These are phyloP conservation scores for Neosilurus hyrtlii DNA, from an alignment of 2,797 vertebrate genomes.

Conservation along the genomic window DNA sequence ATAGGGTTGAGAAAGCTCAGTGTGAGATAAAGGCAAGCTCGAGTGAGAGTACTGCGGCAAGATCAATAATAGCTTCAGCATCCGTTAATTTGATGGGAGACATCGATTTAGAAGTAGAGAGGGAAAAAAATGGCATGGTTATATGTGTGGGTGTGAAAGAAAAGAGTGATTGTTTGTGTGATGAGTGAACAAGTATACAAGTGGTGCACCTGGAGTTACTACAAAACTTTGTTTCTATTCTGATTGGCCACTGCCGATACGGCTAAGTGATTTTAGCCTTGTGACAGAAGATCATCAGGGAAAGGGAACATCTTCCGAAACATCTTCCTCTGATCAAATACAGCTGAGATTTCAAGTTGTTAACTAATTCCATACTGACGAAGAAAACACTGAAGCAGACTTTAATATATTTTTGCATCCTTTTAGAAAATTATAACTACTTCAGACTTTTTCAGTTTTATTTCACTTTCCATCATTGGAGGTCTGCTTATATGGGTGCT, in stretches of 20 bases:
- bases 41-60: slow-evolving; percentile 56
- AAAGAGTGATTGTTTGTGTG: slow-evolving; percentile 2
- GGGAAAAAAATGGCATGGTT: slow-evolving; percentile 47
- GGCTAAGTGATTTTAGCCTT: not conserved
- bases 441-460: not conserved
- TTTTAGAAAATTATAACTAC: not conserved
- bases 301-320: not conserved
- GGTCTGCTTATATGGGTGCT: not conserved
- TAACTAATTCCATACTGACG: not conserved
- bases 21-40: slow-evolving; percentile 37
- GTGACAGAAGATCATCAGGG: not conserved
- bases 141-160: slow-evolving; percentile 34
- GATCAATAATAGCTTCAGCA: slow-evolving; percentile 73
- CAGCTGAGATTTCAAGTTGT: not conserved
- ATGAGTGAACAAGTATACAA: not conserved
- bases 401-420: not conserved
- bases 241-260: not conserved
- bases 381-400: not conserved
- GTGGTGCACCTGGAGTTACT: not conserved
- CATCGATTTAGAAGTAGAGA: slow-evolving; percentile 66
- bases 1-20: slow-evolving; percentile 56
- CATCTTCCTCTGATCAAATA: slow-evolving; percentile 9
- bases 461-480: not conserved
- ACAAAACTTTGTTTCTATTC: not conserved
- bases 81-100: slow-evolving; percentile 72